Evolutionary conservation across 2,113 vertebrate species (phyloP).

Genomic region (Gasterosteus nipponicus): DNA sequence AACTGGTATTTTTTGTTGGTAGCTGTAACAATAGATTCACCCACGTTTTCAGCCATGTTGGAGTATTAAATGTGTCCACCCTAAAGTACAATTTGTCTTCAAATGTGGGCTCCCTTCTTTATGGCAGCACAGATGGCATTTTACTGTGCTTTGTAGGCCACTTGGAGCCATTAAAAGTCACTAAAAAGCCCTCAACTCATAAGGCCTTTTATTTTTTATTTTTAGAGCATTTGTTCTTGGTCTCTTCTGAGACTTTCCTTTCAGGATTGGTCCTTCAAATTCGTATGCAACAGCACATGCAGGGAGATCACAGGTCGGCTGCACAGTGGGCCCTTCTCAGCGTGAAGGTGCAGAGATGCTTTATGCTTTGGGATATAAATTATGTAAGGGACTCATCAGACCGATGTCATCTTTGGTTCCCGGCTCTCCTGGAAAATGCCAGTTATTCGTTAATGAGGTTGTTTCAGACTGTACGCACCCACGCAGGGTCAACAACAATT

Average conservation of each 20-base stretch:
- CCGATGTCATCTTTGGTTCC: slow-evolving; percentile 44
- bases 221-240: slow-evolving; percentile 24
- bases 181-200: slow-evolving; percentile 53
- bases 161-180: slow-evolving; percentile 29
- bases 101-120: slow-evolving; percentile 58
- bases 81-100: slow-evolving; percentile 54
- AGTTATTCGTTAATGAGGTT: slow-evolving; percentile 67
- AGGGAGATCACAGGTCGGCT: slow-evolving; percentile 43
- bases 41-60: slow-evolving; percentile 40
- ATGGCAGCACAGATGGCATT: slow-evolving; percentile 74
- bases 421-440: slow-evolving; percentile 46
- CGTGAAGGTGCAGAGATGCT: slow-evolving; percentile 32
- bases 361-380: slow-evolving; percentile 49
- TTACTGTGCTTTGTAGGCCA: slow-evolving; percentile 60
- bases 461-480: slow-evolving; percentile 54
- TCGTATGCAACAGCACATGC: slow-evolving; percentile 30
- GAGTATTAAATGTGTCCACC: slow-evolving; percentile 42
- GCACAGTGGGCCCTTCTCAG: slow-evolving; percentile 35
- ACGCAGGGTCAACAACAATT: slow-evolving; percentile 16
- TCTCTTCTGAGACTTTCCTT: slow-evolving; percentile 45
- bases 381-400: slow-evolving; percentile 58
- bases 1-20: slow-evolving; percentile 33
- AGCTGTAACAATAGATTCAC: slow-evolving; percentile 34
- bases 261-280: slow-evolving; percentile 37
- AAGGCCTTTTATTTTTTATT: slow-evolving; percentile 39